Conservation (phyloP, 2,888 invertebrate species). For the Pilophorus perplexus region DNA sequence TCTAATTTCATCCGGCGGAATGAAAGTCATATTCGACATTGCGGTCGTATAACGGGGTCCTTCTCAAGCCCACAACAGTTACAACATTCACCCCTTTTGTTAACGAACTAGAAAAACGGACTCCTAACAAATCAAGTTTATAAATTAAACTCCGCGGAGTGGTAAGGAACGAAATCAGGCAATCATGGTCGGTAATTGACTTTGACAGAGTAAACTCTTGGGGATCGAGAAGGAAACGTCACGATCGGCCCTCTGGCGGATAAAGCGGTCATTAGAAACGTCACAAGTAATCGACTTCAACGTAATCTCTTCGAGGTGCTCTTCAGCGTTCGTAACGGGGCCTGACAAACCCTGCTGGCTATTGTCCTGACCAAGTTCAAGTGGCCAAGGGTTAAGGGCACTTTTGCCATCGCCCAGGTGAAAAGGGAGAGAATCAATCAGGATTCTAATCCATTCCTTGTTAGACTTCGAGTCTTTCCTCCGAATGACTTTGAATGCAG, state of each 20-base stretch:
- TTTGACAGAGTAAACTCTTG: slow-evolving; percentile 8
- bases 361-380: background rate
- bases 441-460: too few species aligned
- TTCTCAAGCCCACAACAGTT: too few species aligned
- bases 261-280: slow-evolving; percentile 13
- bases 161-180: slow-evolving; percentile 11
- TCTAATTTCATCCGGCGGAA: too few species aligned
- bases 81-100: too few species aligned
- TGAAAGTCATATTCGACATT: too few species aligned
- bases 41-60: too few species aligned
- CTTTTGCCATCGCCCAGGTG: slow-evolving; percentile 15
- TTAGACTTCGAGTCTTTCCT: too few species aligned
- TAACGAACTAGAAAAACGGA: too few species aligned
- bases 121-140: slow-evolving; percentile 11
- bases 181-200: slow-evolving; percentile 19
- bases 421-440: too few species aligned
- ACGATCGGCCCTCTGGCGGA: background rate
- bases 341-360: background rate
- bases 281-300: slow-evolving; percentile 18
- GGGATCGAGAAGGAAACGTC: background rate
- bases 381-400: background rate
- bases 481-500: too few species aligned
- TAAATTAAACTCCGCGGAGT: slow-evolving; percentile 12
- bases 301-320: slow-evolving; percentile 1
- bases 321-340: slow-evolving; percentile 5